Evolutionary conservation across 2,113 vertebrate genomes (phyloP).

Genomic region (Damaliscus lunatus): DNA sequence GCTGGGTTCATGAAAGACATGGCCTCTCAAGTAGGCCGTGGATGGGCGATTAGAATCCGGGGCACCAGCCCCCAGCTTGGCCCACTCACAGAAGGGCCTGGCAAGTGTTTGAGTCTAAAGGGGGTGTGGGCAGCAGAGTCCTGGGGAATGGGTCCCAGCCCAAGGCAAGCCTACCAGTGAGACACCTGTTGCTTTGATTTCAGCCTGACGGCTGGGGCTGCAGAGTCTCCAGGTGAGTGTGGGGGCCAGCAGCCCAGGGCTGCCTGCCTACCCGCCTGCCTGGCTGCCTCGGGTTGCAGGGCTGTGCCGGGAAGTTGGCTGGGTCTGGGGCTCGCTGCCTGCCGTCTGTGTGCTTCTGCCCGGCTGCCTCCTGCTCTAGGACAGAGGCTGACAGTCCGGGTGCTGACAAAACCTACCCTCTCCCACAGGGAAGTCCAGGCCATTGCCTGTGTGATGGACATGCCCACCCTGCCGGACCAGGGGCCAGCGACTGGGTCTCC

Average conservation of each 20-base stretch:
- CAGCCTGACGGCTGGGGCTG: slow-evolving; percentile 80
- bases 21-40: background rate
- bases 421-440: slow-evolving; percentile 76
- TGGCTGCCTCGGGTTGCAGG: background rate
- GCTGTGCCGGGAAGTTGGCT: background rate
- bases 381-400: fast-evolving
- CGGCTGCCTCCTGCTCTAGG: background rate
- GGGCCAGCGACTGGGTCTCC: background rate
- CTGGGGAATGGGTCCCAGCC: background rate
- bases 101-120: background rate
- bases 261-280: background rate
- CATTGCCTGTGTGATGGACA: slow-evolving; percentile 67
- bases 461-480: background rate
- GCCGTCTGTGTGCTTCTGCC: slow-evolving; percentile 48
- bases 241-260: slow-evolving; percentile 25
- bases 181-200: slow-evolving; percentile 75
- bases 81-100: background rate
- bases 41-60: background rate
- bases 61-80: background rate
- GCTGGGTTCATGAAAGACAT: background rate
- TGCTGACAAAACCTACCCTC: background rate
- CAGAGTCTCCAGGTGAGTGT: slow-evolving; percentile 79
- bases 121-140: background rate
- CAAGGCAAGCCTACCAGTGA: background rate
- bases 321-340: background rate